Base-by-base conservation (phyloP, 2,888 invertebrate genomes). In the Isotomurus palustris region DNA sequence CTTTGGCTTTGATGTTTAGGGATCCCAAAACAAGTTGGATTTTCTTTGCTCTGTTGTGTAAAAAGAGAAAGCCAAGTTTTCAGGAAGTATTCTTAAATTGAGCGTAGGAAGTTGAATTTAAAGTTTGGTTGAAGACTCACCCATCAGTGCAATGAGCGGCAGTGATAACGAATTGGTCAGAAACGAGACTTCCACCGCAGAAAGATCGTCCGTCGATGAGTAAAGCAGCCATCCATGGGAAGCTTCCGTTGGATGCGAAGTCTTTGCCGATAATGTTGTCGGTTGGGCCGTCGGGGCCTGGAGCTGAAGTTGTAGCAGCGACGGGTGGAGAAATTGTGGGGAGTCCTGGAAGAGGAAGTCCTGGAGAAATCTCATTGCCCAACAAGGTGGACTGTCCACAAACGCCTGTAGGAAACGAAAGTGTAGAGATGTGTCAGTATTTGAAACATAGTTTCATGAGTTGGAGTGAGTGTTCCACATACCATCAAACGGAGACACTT, bases 111-210 rank as follows among this genome's bases (percentile, higher is more conserved):
- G n/a, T n/a, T n/a, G n/a, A n/a, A n/a, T n/a, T n/a, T n/a, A n/a
- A n/a, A n/a, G n/a, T n/a, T 32, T 32, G 32, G 19, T 50, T 44
- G 19, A 43, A 25, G 12, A 32, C 28, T 55, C 56, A 65, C 62
- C 60, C 61, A 48, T 70, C 68, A 4, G 70, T 70, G 43, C 70
- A 70, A 62, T 70, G 70, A 25, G 70, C 70, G 47, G 60, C 66
- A 1, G 66, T 66, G n/a, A 63, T 21, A 19, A 66, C 55, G 28
- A 61, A 55, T 24, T 60, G 62, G 35, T 57, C 45, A 32, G 57
- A 56, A 47, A 64, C 60, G 3, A 67, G 27, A 17, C n/a, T 35
- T n/a, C 61, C 62, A 29, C 68, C 70, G 49, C 70, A 70, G 45
- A 70, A 68, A 48, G 60, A 63, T 32, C 61, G 45, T 6, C 63